Base-by-base conservation (phyloP, 2,888 invertebrate genomes). In the Poecilus cupreus region DNA sequence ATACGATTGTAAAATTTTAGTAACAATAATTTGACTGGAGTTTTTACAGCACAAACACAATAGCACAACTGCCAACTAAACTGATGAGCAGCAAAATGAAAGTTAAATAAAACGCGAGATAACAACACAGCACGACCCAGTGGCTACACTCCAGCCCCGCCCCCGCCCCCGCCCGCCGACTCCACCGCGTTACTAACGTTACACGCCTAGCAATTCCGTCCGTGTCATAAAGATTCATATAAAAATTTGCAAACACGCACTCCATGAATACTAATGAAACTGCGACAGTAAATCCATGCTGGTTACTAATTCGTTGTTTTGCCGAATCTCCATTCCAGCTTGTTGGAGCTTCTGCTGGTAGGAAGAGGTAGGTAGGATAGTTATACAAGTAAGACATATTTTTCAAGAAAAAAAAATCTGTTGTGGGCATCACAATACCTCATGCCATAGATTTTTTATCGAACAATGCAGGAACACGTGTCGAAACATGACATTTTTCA, bases 151-250 rank as follows among this genome's bases (percentile, higher is more conserved):
- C 18, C 11, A 26, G 64, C 16, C 24, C 18, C 11, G 26, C n/a
- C 32, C 16, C 26, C n/a, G 64, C 8, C 8, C 13, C 16, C 64
- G 37, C 37, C 60, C n/a, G 13, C 13, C 3, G 5, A 13, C 3
- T n/a, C n/a, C n/a, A n/a, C n/a, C n/a, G n/a, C n/a, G n/a, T n/a
- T n/a, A n/a, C n/a, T n/a, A n/a, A n/a, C n/a, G n/a, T n/a, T 43
- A 11, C 16, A 37, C 64, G 32, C 64, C 37, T 37, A 37, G 11
- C 64, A 68, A 68, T 68, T 68, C 37, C 37, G 32, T 2, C 37
- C 64, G 37, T 68, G 64, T 68, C 64, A 68, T 68, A 68, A 68
- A 68, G 64, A 68, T 68, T 68, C 64, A 68, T 68, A 68, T 68
- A 68, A 68, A 60, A 37, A 68, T 68, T 68, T 68, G 64, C 37